Evolutionary conservation across 2,797 vertebrate species (phyloP).

Genomic region (Masticophis lateralis): DNA sequence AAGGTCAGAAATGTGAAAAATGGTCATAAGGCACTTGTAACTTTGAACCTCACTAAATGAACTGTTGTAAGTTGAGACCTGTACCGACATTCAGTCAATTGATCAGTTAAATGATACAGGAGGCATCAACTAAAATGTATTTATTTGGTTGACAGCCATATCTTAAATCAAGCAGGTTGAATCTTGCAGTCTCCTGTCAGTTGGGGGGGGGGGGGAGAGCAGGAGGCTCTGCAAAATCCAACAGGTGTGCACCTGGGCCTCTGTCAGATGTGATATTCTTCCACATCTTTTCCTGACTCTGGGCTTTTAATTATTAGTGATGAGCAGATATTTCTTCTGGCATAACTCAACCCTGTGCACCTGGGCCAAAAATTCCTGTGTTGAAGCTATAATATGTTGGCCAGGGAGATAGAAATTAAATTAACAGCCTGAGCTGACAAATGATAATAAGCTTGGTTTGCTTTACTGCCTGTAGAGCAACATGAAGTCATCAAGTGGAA

Average conservation of each 20-base stretch:
- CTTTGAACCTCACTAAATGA: neutral
- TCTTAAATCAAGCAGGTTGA: neutral
- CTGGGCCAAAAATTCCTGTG: slow-evolving; percentile 3
- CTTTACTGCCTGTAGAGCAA: neutral
- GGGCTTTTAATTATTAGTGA: slow-evolving; percentile 20
- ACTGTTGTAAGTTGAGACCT: neutral
- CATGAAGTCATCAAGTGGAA: neutral
- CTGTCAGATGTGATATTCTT: slow-evolving; percentile 22
- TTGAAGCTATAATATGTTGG: neutral
- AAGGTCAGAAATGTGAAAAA: too few species aligned
- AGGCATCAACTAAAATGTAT: neutral
- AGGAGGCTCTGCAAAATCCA: neutral
- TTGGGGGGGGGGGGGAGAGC: neutral
- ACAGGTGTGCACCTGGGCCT: slow-evolving; percentile 18
- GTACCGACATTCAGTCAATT: neutral
- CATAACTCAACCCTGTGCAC: neutral
- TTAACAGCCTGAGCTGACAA: neutral
- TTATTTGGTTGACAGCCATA: neutral
- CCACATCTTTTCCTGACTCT: slow-evolving; percentile 14
- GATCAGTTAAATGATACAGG: neutral
- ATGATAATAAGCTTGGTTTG: neutral
- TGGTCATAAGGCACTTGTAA: neutral
- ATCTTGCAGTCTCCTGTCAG: neutral
- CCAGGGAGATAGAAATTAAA: too few species aligned
- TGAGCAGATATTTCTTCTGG: slow-evolving; percentile 6